phyloP scores from a whole-genome alignment of 2,888 invertebrate species.

The Drosophila formosana region DNA sequence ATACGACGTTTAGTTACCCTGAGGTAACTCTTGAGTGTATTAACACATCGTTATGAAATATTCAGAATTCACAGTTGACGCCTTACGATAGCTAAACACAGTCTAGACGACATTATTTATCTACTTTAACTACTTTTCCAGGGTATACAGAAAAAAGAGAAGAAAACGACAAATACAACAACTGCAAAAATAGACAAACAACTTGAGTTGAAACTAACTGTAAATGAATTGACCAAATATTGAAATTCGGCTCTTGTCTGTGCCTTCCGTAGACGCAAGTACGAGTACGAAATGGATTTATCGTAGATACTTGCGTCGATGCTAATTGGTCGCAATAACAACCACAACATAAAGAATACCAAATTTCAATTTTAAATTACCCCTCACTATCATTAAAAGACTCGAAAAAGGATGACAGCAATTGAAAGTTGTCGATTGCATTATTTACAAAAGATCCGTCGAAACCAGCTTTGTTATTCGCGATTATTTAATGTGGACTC shows the following conservation, averaged over 20 bases:
- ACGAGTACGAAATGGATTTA: constrained; percentile 7
- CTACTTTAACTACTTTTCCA: constrained; percentile 2
- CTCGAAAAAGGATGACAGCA: background rate
- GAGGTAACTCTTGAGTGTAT: background rate
- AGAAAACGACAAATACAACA: background rate
- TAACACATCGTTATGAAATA: background rate
- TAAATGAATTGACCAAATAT: constrained; percentile 34
- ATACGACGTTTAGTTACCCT: constrained; percentile 15
- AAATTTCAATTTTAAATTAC: background rate
- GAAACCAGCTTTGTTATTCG: background rate
- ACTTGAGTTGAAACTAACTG: constrained; percentile 6
- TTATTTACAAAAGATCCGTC: background rate
- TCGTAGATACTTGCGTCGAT: constrained; percentile 7
- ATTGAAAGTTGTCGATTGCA: background rate
- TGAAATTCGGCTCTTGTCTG: constrained; percentile 6
- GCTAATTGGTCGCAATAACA: constrained; percentile 37
- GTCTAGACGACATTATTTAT: too few relatives aligned
- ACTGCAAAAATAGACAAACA: constrained; percentile 9
- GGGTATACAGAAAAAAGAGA: constrained; percentile 11
- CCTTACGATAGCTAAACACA: background rate
- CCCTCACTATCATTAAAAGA: background rate
- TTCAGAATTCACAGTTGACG: background rate
- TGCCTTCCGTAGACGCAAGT: constrained; percentile 10
- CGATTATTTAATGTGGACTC: background rate
- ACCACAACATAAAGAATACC: background rate